Evolutionary conservation across 2,113 vertebrate species (phyloP).

Genomic region (Bubo bubo): DNA sequence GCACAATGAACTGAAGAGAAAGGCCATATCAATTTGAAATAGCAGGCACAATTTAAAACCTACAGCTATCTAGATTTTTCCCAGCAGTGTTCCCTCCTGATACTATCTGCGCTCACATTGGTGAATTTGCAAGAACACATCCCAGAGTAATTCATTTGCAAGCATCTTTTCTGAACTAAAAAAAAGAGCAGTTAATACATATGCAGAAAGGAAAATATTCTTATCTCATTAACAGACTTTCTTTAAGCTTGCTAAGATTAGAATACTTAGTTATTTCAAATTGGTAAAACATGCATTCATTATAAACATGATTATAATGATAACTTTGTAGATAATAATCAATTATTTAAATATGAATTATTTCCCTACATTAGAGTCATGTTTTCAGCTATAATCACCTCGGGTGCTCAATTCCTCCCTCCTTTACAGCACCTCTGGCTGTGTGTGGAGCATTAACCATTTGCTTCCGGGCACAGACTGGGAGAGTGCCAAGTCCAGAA

Average conservation of each 20-base stretch:
- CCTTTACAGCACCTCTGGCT: slow-evolving; percentile 43
- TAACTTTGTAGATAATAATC: slow-evolving; percentile 74
- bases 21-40: background rate
- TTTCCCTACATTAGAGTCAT: slow-evolving; percentile 68
- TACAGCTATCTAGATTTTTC: background rate
- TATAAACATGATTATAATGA: slow-evolving; percentile 73
- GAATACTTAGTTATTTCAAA: slow-evolving; percentile 71
- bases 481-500: background rate
- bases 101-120: background rate
- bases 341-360: slow-evolving; percentile 75
- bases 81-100: background rate
- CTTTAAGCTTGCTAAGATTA: slow-evolving; percentile 70
- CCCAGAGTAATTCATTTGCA: slow-evolving; percentile 17
- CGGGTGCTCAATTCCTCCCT: slow-evolving; percentile 37
- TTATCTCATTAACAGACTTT: slow-evolving; percentile 70
- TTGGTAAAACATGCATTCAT: slow-evolving; percentile 73
- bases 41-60: background rate
- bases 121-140: background rate
- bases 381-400: slow-evolving; percentile 71
- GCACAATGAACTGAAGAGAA: background rate
- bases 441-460: slow-evolving; percentile 45
- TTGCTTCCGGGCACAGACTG: background rate
- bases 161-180: slow-evolving; percentile 38
- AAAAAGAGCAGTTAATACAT: slow-evolving; percentile 56
- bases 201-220: slow-evolving; percentile 68